Percentiles rank a stretch among this genome's conserved stretches.
phyloP scores from a whole-genome alignment of 2,888 invertebrate genomes.

The Eristalis arbustorum region DNA sequence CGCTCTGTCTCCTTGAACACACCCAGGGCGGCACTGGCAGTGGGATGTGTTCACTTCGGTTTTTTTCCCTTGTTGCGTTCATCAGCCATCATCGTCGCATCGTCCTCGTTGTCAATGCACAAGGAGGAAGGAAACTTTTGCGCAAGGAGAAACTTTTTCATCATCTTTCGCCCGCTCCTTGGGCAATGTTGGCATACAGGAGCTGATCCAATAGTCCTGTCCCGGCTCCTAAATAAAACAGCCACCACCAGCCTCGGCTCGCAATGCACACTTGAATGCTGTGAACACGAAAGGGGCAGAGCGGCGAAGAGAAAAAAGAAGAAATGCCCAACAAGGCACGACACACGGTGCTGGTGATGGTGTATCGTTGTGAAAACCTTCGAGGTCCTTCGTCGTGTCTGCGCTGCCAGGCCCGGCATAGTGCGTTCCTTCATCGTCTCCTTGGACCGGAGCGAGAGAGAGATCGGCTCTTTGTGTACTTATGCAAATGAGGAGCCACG shows the following conservation, averaged over 20 bases:
- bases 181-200: constrained; percentile 54
- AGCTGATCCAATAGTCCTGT: constrained; percentile 46
- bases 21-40: neutral
- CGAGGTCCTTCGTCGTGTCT: constrained; percentile 14
- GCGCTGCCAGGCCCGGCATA: constrained; percentile 13
- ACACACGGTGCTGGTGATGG: constrained; percentile 21
- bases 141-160: constrained; percentile 53
- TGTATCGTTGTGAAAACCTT: constrained; percentile 1
- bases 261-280: constrained; percentile 51
- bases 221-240: constrained; percentile 5
- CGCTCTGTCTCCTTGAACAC: constrained; percentile 13
- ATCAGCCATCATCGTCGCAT: constrained; percentile 45
- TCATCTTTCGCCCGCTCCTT: constrained; percentile 55
- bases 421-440: constrained; percentile 21
- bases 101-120: constrained; percentile 21
- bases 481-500: constrained; percentile 66
- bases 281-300: constrained; percentile 66
- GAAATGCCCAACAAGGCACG: constrained; percentile 28
- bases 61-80: constrained; percentile 15
- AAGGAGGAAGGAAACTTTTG: constrained; percentile 37
- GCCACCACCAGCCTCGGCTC: neutral
- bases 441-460: constrained; percentile 2
- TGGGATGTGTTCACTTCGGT: neutral
- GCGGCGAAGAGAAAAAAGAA: too few species aligned
- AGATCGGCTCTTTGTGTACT: constrained; percentile 63